Base-by-base conservation (phyloP, 2,113 vertebrate species). In the Pangasianodon gigas region DNA sequence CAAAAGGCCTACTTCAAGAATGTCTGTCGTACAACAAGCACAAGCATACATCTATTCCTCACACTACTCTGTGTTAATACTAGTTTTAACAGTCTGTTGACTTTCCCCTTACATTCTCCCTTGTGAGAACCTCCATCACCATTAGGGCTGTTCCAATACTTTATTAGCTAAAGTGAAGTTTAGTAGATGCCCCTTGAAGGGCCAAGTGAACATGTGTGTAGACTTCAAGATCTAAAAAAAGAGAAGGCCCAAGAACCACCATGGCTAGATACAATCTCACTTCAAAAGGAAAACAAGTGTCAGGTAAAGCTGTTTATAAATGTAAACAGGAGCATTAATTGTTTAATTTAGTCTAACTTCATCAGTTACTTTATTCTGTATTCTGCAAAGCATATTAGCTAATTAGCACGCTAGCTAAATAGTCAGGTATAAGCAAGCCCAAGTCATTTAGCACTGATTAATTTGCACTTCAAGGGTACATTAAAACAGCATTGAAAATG, bases 1-100 rank as follows among this genome's bases (percentile, higher is more conserved):
- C 65, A 81, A 44, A 67, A 85, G 52, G 62, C 77, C 16, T 29
- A 58, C 37, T 41, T 84, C 71, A 86, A 90, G 77, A 56, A 46
- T 13, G 18, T 77, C 46, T 89, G 1, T 75, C n/a, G 1, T 77
- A 41, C 60, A 87, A 62, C 52, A 83, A 87, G 71, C 65, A 87
- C 52, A 54, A 84, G 21, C 4, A 29, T 48, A 29, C 44, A 32
- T 8, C 16, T 54, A 52, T n/a, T n/a, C 46, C 26, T 80, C 26
- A 80, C 11, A 26, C 21, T 77, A 26, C 3, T 16, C 24, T 51
- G 48, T 29, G 11, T 18, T 52, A 52, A 32, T 54, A 29, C 46
- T 2, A 80, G 26, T n/a, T 77, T 24, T 48, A 51, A 80, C 26
- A 16, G 51, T 29, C 51, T 29, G 5, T 16, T 51, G 0, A 80